phyloP scores from a whole-genome alignment of 2,888 invertebrate genomes.

The Nemurella pictetii region DNA sequence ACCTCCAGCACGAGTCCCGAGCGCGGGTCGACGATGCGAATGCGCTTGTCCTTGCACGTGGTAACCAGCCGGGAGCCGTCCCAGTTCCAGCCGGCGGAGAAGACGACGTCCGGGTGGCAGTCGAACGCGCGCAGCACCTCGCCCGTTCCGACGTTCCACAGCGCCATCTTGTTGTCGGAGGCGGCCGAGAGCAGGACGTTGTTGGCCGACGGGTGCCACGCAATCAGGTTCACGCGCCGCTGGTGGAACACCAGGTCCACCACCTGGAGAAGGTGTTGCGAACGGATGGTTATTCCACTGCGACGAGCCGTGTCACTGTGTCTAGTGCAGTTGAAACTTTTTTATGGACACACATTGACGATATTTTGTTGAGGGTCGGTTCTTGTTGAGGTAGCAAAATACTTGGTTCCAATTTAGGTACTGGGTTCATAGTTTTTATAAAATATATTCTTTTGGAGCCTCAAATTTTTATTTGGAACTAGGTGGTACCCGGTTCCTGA shows the following conservation, averaged over 20 bases:
- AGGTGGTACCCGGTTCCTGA: too few relatives aligned
- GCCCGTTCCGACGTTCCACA: constrained; percentile 93
- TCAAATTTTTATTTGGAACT: too few relatives aligned
- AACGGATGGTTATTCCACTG: too few relatives aligned
- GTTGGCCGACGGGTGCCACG: constrained; percentile 97
- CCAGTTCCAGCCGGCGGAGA: constrained; percentile 95
- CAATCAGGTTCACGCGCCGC: constrained; percentile 85
- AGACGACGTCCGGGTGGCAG: constrained; percentile 92
- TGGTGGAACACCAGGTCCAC: constrained; percentile 93
- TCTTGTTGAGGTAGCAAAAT: too few relatives aligned
- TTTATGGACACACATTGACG: too few relatives aligned
- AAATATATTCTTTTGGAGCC: too few relatives aligned
- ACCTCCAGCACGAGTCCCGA: constrained; percentile 76
- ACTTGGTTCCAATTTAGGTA: too few relatives aligned
- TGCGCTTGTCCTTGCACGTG: constrained; percentile 95
- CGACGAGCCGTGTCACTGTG: too few relatives aligned
- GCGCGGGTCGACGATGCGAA: constrained; percentile 89
- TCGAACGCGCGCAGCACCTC: constrained; percentile 84
- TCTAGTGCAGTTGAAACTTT: too few relatives aligned
- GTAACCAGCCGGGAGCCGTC: constrained; percentile 92
- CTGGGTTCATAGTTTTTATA: too few relatives aligned
- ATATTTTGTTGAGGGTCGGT: too few relatives aligned
- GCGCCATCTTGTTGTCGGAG: constrained; percentile 53
- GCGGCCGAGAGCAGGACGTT: constrained; percentile 92
- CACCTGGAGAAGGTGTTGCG: constrained; percentile 66